phyloP scores from a whole-genome alignment of 2,113 vertebrate genomes.

The Paedocypris sp. region DNA sequence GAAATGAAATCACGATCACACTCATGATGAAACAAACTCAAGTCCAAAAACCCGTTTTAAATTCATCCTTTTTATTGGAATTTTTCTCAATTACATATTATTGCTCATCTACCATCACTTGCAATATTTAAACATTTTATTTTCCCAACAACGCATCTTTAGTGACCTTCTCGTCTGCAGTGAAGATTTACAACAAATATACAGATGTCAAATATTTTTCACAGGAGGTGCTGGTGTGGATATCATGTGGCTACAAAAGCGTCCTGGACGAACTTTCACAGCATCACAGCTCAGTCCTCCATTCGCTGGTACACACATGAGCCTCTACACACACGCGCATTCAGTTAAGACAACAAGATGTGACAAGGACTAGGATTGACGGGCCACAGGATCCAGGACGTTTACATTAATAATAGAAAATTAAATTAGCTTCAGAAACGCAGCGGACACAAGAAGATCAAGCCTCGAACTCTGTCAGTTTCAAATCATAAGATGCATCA shows the following conservation, averaged over 20 bases:
- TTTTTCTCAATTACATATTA: slow-evolving; percentile 90
- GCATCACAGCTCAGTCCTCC: slow-evolving; percentile 47
- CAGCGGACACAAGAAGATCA: too few species aligned
- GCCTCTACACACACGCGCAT: slow-evolving; percentile 12
- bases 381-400: too few species aligned
- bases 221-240: slow-evolving; percentile 78
- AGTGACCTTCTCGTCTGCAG: slow-evolving; percentile 55
- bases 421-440: too few species aligned
- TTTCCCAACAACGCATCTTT: slow-evolving; percentile 63
- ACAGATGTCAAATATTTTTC: slow-evolving; percentile 57
- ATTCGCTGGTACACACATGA: slow-evolving; percentile 45
- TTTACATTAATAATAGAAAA: too few species aligned
- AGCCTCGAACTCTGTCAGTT: too few species aligned
- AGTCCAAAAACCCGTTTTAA: too few species aligned
- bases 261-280: slow-evolving; percentile 23
- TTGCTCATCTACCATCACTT: slow-evolving; percentile 97
- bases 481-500: too few species aligned
- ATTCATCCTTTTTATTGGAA: slow-evolving; percentile 40
- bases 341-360: slow-evolving; percentile 26
- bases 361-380: too few species aligned
- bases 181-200: slow-evolving; percentile 72
- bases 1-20: too few species aligned
- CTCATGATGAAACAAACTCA: too few species aligned
- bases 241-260: slow-evolving; percentile 44
- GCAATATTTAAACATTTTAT: slow-evolving; percentile 81